These are phyloP conservation scores for Trachurus trachurus DNA, from an alignment of 2,797 vertebrate species.

Conservation along the genomic window DNA sequence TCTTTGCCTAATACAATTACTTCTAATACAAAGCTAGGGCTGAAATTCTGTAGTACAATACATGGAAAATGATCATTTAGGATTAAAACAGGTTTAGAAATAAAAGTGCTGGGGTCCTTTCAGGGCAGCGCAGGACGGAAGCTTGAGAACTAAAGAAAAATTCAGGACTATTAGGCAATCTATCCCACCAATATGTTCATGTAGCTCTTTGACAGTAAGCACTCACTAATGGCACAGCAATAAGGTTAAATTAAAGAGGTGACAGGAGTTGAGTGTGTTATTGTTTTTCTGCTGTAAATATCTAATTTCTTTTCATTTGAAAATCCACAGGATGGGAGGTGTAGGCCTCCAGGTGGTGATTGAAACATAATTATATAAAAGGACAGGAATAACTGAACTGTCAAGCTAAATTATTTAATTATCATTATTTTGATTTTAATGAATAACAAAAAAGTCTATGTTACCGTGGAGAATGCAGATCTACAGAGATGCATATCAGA, in stretches of 20 bases:
- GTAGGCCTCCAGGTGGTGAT: slow-evolving; percentile 18
- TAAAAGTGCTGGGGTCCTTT: background rate
- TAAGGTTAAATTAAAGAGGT: slow-evolving; percentile 43
- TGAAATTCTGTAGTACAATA: background rate
- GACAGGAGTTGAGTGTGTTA: slow-evolving; percentile 13
- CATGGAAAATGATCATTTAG: background rate
- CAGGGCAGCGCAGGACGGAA: slow-evolving; percentile 6
- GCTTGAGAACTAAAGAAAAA: slow-evolving; percentile 4
- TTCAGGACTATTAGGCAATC: slow-evolving; percentile 15
- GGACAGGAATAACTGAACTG: slow-evolving; percentile 9
- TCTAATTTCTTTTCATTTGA: slow-evolving; percentile 19
- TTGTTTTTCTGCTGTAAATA: slow-evolving; percentile 23
- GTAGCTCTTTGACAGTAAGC: slow-evolving; percentile 38
- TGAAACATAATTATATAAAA: slow-evolving; percentile 14
- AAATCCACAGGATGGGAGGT: slow-evolving; percentile 12
- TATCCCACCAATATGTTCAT: slow-evolving; percentile 20
- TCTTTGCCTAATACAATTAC: background rate
- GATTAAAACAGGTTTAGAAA: background rate
- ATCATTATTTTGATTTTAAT: background rate
- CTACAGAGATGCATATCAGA: slow-evolving; percentile 10
- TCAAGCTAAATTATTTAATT: slow-evolving; percentile 19
- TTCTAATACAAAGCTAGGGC: background rate
- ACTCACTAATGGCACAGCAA: slow-evolving; percentile 17
- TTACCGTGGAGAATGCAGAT: slow-evolving; percentile 23
- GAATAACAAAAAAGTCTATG: slow-evolving; percentile 9